Conservation (phyloP, 2,888 invertebrate genomes). For the Acanthosoma haemorrhoidale region DNA sequence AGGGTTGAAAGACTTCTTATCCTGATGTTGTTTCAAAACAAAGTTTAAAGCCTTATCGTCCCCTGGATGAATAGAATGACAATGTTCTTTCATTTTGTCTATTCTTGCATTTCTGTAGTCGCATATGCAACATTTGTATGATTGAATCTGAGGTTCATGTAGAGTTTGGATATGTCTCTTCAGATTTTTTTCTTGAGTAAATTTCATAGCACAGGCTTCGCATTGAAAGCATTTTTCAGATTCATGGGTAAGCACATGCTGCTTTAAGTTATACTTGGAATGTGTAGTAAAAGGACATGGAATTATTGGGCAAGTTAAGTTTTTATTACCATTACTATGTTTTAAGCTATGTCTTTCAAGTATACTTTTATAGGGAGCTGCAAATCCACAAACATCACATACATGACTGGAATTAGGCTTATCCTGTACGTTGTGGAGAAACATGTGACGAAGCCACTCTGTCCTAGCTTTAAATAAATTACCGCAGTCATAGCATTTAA, state of each 20-base stretch:
- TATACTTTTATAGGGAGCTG: conserved; percentile 25
- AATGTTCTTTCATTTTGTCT: conserved; percentile 34
- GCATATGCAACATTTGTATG: conserved; percentile 28
- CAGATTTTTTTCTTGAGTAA: conserved; percentile 35
- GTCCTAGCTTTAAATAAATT: conserved; percentile 23
- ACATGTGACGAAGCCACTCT: conserved; percentile 30
- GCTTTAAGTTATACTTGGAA: conserved; percentile 25
- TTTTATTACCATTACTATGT: conserved; percentile 22
- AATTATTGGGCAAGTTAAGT: background rate
- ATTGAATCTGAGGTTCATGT: conserved; percentile 9
- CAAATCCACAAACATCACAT: conserved; percentile 33
- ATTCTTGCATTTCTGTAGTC: conserved; percentile 27
- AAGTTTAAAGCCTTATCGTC: background rate
- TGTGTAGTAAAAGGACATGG: conserved; percentile 29
- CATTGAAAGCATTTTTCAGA: conserved; percentile 18
- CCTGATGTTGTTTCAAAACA: conserved; percentile 5
- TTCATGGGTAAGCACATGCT: conserved; percentile 30
- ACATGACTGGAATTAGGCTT: conserved; percentile 15
- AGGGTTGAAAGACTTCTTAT: background rate
- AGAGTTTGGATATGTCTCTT: conserved; percentile 32
- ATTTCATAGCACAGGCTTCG: conserved; percentile 29
- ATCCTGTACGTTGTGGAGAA: background rate
- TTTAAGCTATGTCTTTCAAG: conserved; percentile 31
- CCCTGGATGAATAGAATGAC: background rate
- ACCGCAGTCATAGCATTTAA: conserved; percentile 28